phyloP scores from a whole-genome alignment of 2,888 invertebrate genomes.

The Fissipunctia ypsillon region DNA sequence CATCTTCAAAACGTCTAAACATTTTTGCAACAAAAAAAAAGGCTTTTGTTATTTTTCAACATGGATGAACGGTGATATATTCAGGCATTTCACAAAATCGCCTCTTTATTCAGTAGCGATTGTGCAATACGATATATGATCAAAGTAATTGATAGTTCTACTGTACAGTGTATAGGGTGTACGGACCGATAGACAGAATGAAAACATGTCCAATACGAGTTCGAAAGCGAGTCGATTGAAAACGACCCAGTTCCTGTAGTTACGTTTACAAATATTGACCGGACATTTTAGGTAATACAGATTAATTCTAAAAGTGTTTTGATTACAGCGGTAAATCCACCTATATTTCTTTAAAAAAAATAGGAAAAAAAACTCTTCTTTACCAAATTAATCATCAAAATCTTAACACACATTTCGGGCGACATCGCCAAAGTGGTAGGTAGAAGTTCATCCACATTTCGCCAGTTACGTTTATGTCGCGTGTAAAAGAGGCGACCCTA shows the following conservation, averaged over 20 bases:
- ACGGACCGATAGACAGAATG: constrained; percentile 57
- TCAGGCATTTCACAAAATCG: constrained; percentile 22
- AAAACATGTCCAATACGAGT: constrained; percentile 58
- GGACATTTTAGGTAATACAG: constrained; percentile 16
- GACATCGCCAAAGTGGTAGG: background rate
- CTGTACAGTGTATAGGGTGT: constrained; percentile 1
- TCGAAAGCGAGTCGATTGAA: constrained; percentile 64
- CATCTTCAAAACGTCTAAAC: too few species aligned
- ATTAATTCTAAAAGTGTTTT: background rate
- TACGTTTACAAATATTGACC: constrained; percentile 36
- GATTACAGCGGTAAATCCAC: background rate
- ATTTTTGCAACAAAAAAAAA: constrained; percentile 23
- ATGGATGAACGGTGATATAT: constrained; percentile 36
- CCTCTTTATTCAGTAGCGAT: constrained; percentile 16
- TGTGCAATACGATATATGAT: constrained; percentile 54
- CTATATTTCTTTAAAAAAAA: background rate
- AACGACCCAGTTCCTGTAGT: constrained; percentile 66
- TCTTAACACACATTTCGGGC: background rate
- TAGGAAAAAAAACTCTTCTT: background rate
- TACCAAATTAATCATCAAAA: background rate
- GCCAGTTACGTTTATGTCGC: background rate
- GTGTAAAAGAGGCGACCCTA: background rate
- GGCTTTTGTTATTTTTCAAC: constrained; percentile 38
- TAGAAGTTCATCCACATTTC: background rate
- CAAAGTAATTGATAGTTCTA: constrained; percentile 61